Base-by-base conservation (phyloP, 2,113 vertebrate genomes). In the Trochalopteron elliotii region DNA sequence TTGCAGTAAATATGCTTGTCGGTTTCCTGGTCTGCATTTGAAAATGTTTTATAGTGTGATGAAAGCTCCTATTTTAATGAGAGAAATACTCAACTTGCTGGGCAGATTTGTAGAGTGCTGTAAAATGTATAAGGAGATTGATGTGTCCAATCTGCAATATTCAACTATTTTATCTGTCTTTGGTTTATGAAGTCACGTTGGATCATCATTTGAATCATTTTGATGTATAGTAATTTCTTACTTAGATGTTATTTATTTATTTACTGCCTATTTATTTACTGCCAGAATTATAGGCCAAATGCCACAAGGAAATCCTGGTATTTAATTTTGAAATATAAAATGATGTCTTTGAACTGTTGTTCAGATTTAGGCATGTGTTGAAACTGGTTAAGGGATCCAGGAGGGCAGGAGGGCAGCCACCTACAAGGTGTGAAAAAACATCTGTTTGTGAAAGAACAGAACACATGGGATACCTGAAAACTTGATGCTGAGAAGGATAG, bases 11-110 rank as follows among this genome's bases (percentile, higher is more conserved):
- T 94, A 94, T 0, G 12, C 50, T 89, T 83, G 53, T 86, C 0
- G 10, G 45, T 93, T 90, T 94, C 90, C 90, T 95, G 69, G 49
- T 96, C 83, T 83, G 39, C 65, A 42, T 95, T 96, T 84, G 85
- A 59, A 88, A 96, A 84, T 95, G 79, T 75, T 96, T 90, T 96
- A 90, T 45, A 50, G 49, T 65, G 75, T 75, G 79, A 45, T 87
- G 81, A 96, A 96, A 94, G 70, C 55, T 77, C 65, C 85, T 86
- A 39, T 87, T 94, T 69, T 85, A 92, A 84, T 83, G 88, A 83
- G 57, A 77, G 75, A 89, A 96, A 95, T 90, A 78, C 39, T 96
- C 17, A 14, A 40, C 76, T 89, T 82, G 40, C 45, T 11, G 44
- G 83, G 78, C 75, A 87, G 83, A 96, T 97, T 92, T 91, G 61